Base-by-base conservation (phyloP, 2,113 vertebrate genomes). In the Sinocyclocheilus maitianheensis region DNA sequence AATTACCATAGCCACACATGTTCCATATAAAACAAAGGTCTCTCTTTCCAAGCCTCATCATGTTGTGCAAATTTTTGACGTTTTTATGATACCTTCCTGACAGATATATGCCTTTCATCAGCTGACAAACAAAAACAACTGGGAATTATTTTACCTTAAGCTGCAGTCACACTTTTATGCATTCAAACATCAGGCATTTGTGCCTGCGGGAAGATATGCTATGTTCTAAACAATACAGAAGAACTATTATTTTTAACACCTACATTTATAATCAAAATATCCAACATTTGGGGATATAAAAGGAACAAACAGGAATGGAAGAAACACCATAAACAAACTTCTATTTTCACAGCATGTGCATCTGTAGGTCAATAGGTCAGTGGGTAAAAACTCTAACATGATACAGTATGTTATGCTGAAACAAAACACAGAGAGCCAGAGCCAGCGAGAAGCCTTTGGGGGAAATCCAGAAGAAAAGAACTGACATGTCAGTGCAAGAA, bases 401-500 rank as follows among this genome's bases (percentile, higher is more conserved):
- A 81, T 46, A 48, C 60, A 48, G 14, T 81, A 30, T 51, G 43
- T 48, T 76, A 67, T 46, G 79, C 22, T 48, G 48, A n/a, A n/a
- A 60, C 53, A 34, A 71, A 71, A 53, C 63, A 48, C 24, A 67
- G 3, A 26, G 26, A 34, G 16, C 24, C 16, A 26, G n/a, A 82
- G 11, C 26, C 24, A 16, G 30, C 7, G 8, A 26, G 16, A 34
- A 77, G 51, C 26, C 51, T 77, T 69, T 71, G 43, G 63, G 63
- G 63, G 12, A 71, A 71, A 82, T 11, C 55, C 71, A 69, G 34
- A 77, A 18, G 67, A 76, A 22, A 85, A n/a, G 76, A 80, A 12
- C 74, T 69, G 43, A 67, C 84, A 40, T 84, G 85, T 81, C 69
- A 69, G 48, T 13, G 79, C 82, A 84, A 76, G 76, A 83, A 78